Percentiles rank a stretch among this genome's conserved stretches.
Conservation (phyloP, 2,888 invertebrate species). For the Drosophila algonquin region DNA sequence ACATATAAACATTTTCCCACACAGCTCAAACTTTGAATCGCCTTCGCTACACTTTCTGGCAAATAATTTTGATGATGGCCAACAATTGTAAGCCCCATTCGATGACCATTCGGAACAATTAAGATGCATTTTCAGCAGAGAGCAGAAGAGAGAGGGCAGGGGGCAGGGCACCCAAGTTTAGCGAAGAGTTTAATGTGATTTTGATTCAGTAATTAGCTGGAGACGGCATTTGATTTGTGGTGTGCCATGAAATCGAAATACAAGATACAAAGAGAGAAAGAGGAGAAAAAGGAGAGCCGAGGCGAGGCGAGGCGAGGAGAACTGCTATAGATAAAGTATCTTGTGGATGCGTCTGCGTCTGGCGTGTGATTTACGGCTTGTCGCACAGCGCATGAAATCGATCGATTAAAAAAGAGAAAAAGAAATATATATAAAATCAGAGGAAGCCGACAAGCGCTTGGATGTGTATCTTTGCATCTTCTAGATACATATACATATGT, state of each 20-base stretch:
- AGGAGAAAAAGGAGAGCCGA: neutral
- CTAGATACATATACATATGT: neutral
- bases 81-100: constrained; percentile 34
- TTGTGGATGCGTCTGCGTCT: constrained; percentile 48
- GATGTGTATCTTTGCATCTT: constrained; percentile 41
- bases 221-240: constrained; percentile 47
- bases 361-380: constrained; percentile 74
- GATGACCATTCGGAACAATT: constrained; percentile 35
- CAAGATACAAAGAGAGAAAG: constrained; percentile 13
- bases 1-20: constrained; percentile 5
- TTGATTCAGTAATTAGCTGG: constrained; percentile 68
- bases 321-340: constrained; percentile 37
- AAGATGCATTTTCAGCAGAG: constrained; percentile 56
- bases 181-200: constrained; percentile 63
- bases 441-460: constrained; percentile 29
- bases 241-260: constrained; percentile 48
- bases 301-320: neutral
- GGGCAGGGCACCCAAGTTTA: constrained; percentile 42
- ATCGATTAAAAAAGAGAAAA: constrained; percentile 59
- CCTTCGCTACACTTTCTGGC: constrained; percentile 39
- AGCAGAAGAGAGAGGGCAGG: constrained; percentile 12
- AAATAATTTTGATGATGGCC: constrained; percentile 18
- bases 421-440: constrained; percentile 28
- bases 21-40: constrained; percentile 18
- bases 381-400: constrained; percentile 72